phyloP scores from a whole-genome alignment of 2,113 vertebrate species.

The Nasalis larvatus region DNA sequence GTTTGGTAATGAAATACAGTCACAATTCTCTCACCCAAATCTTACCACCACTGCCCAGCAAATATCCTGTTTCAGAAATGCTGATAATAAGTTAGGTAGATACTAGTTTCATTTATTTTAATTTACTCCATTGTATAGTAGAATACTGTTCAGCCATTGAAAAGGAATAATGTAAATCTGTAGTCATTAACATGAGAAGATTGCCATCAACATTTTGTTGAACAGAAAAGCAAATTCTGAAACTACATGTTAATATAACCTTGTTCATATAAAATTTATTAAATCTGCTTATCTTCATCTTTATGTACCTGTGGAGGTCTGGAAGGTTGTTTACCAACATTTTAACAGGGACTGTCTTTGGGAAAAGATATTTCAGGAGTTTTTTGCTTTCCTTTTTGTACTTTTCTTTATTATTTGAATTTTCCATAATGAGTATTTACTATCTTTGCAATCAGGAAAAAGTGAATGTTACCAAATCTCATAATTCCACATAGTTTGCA shows the following conservation, averaged over 20 bases:
- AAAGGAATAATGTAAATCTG: neutral
- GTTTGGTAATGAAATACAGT: neutral
- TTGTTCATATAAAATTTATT: neutral
- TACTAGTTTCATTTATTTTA: neutral
- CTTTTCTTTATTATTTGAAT: neutral
- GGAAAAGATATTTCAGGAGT: neutral
- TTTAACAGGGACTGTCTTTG: neutral
- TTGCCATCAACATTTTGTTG: neutral
- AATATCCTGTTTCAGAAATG: conserved; percentile 27
- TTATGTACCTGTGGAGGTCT: neutral
- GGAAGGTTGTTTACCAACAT: neutral
- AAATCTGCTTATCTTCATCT: neutral
- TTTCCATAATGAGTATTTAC: neutral
- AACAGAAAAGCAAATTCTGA: neutral
- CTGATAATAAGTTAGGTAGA: neutral
- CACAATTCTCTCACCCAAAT: neutral
- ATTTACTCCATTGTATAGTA: neutral
- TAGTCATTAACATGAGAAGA: neutral
- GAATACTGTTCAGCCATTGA: neutral
- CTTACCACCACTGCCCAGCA: neutral
- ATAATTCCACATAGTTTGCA: neutral
- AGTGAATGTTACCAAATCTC: neutral
- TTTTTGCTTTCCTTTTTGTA: neutral
- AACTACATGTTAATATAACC: neutral
- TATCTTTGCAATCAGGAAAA: conserved; percentile 16